Evolutionary conservation across 35 echinoderm and acorn worm species (phyloP), one percentile per base, ranked within the genome.

Genomic region (Holothuria glaberrima): DNA sequence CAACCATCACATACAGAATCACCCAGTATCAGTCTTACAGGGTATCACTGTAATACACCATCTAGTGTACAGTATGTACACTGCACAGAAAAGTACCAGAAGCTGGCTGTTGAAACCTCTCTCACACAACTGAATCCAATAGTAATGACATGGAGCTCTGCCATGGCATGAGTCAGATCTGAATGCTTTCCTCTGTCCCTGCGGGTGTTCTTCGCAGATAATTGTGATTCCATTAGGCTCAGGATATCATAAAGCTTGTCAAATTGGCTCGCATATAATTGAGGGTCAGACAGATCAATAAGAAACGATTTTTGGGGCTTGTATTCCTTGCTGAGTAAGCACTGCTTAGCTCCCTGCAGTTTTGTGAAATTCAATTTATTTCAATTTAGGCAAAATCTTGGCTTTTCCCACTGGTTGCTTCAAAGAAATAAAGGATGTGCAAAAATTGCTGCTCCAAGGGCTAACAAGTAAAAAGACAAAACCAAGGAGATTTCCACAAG

Each of bases 281-380:
- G 74, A 78, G 74, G 74, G 74, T 78, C 74, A 78, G 74, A 78
- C 74, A 35, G 74, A 78, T 78, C 74, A 78, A 78, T 78, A 78
- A 18, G 38, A 48, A 78, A 78, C 74, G 38, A 48, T 78, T 45
- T 78, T 78, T 48, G 44, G 38, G 1, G 74, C 38, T 73, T 78
- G 50, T 78, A 50, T 48, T 48, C 38, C 74, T 78, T 22, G 38
- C 20, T 78, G 74, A 78, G 41, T 48, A 48, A 54, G 74, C 74
- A 77, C 38, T 16, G 50, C 44, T 48, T 48, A 48, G 33, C 74
- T 21, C 74, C 74, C 74, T 78, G 74, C 38, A 78, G 74, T 48
- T 78, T 45, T 78, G 29, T 78, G 74, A 78, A 78, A 78, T 78
- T 78, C 41, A 48, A 78, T 78, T 78, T 41, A 78, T 56, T 78